Base-by-base conservation (phyloP, 2,113 vertebrate species). In the Syngnathus floridae region DNA sequence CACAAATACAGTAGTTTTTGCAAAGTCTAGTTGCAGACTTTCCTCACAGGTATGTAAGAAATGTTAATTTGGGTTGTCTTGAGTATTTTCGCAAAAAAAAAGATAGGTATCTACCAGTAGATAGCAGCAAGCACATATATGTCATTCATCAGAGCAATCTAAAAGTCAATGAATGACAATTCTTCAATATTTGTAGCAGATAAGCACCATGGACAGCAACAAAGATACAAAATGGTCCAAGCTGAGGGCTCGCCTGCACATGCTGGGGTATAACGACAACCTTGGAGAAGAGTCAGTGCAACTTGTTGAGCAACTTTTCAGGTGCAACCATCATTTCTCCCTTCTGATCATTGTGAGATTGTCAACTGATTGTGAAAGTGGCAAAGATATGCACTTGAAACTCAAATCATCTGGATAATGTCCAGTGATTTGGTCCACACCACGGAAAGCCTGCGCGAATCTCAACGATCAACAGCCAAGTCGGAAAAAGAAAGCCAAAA, bases 261-360 rank as follows among this genome's bases (percentile, higher is more conserved):
- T 95, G 67, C 81, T 99, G 84, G 96, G 96, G 16, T 99, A 98
- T 85, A 86, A 88, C n/a, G 93, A 98, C 1, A 82, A 94, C 0
- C 77, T 99, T 74, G 94, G 90, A 14, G 91, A 95, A 11, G 97
- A 99, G 14, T 93, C 93, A 5, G 86, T 99, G 61, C 95, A 95
- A 19, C 83, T 99, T 75, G 96, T 99, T 66, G 96, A 99, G 84
- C 97, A 94, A 66, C 91, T 99, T 26, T 98, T 98, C 85, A 94
- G 94, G 97, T 99, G 88, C 83, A 26, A 21, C 17, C n/a, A 4
- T 61, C 12, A 11, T 58, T 37, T 58, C 12, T 12, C 9, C 12
- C 12, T 38, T n/a, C 3, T 22, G 11, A n/a, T 4, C 9, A 21
- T 51, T 51, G n/a, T 2, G 49, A 6, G 21, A 46, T 17, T 46